Evolutionary conservation across 2,888 invertebrate genomes (phyloP), one percentile per base, ranked within the genome.

Genomic region (Euzetes globulus): DNA sequence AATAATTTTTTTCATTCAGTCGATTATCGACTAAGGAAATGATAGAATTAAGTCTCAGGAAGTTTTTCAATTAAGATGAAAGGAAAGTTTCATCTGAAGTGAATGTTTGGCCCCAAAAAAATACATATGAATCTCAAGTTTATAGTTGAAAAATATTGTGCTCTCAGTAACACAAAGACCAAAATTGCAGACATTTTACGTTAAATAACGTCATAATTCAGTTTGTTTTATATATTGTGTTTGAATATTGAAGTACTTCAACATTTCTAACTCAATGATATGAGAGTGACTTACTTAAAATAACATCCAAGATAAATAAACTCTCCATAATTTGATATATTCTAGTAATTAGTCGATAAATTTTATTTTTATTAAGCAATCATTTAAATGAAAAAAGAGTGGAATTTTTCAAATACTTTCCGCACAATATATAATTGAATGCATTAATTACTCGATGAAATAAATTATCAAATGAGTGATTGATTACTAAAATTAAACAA

Each of bases 1-100:
- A 11, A 29, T 19, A 55, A 55, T 50, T 50, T 19, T n/a, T 55
- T 55, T 29, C 27, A 27, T 63, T 25, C n/a, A 37, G 25, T 17
- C 29, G 29, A 33, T 63, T 63, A 63, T 63, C 63, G 63, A 33
- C 29, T 63, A 17, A 63, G 63, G 63, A 63, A 63, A 63, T 63
- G 63, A 63, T 63, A 19, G 63, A 63, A 63, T 63, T 60, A 60
- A 63, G 63, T 4, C 33, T 29, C 63, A 63, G 63, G 63, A 63
- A 63, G 63, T 63, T 60, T 60, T 63, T 37, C 63, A 63, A 63
- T 63, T 63, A 63, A 63, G 63, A 63, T 63, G 63, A 33, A 37
- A 33, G 63, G 63, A 29, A 63, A 37, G 55, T 55, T 63, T 33
- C 11, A 29, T 27, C 15, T 22, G 7, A 37, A 63, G 63, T 37